Base-by-base conservation (phyloP, 2,888 invertebrate genomes). In the Epistrophe eligans region DNA sequence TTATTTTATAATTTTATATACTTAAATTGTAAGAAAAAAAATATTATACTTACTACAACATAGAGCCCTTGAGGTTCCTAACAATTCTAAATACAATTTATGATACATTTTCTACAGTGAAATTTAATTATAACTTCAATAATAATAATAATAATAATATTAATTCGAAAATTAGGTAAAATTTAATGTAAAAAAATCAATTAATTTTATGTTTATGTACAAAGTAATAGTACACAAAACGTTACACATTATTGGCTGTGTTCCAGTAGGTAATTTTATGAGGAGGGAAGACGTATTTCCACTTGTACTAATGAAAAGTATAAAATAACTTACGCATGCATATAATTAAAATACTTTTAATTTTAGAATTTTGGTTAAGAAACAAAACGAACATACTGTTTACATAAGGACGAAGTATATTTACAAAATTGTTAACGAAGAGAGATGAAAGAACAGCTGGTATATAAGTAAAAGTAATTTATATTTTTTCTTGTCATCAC, bases 31-130 rank as follows among this genome's bases (percentile, higher is more conserved):
- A 28, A 79, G 76, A 79, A 64, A 24, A 58, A 55, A 70, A 55
- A n/a, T n/a, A n/a, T 58, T 80, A 64, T 52, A 45, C 74, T 80
- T 80, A 80, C 67, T 84, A 62, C 70, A 81, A 79, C 76, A 87
- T 64, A 85, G 73, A 85, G 62, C 81, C 72, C 74, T 74, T 79
- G 77, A 77, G 85, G 74, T 85, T 82, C 77, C 73, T 85, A 85
- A 85, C 85, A 85, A 82, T 79, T 62, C 73, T 73, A 74, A 82
- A 87, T 87, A 79, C 67, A 87, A 67, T 87, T 74, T 87, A 83
- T 87, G 38, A 72, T 87, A 87, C 87, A 87, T 79, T 87, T 87
- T 87, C 83, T 83, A 87, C 83, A 87, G 62, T 67, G 43, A 79
- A 62, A 57, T 77, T 82, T 70, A 38, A 67, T 67, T 77, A 82